These are phyloP conservation scores for Lepetodrilus schrolli DNA, from an alignment of 2,888 invertebrate genomes.

Conservation along the genomic window DNA sequence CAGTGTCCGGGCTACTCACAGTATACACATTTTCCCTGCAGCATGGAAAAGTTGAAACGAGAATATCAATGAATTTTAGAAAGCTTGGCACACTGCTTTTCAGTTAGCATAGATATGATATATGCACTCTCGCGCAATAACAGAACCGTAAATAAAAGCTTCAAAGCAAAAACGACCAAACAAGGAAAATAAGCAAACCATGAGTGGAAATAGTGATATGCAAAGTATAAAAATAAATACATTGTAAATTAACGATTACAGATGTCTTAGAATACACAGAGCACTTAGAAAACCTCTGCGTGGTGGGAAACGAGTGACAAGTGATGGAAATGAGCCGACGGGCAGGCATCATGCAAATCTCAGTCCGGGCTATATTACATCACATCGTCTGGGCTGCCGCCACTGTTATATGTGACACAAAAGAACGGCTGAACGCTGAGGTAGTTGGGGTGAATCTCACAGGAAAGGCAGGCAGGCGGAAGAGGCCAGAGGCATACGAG, in stretches of 20 bases:
- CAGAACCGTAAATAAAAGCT: slow-evolving; percentile 16
- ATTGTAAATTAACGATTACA: not conserved
- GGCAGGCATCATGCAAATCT: not conserved
- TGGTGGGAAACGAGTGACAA: slow-evolving; percentile 3
- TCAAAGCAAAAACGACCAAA: slow-evolving; percentile 24
- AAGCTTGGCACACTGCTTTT: slow-evolving; percentile 27
- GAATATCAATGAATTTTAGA: slow-evolving; percentile 8
- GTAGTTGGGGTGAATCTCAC: slow-evolving; percentile 14
- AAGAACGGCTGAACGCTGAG: slow-evolving; percentile 1
- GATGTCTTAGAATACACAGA: slow-evolving; percentile 1
- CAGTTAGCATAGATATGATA: slow-evolving; percentile 7
- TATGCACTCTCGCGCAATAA: not conserved
- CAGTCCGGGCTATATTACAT: slow-evolving; percentile 1
- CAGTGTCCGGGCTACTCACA: slow-evolving; percentile 9
- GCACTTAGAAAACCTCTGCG: not conserved
- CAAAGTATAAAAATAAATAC: slow-evolving; percentile 4
- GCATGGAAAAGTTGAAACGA: slow-evolving; percentile 22
- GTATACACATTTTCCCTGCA: slow-evolving; percentile 25
- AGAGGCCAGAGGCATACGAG: too few relatives aligned
- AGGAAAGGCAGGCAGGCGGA: not conserved
- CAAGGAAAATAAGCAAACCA: not conserved
- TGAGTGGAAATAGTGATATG: slow-evolving; percentile 8
- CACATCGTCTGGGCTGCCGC: not conserved
- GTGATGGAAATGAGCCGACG: not conserved
- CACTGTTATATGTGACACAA: not conserved